phyloP scores from a whole-genome alignment of 2,113 vertebrate species.

The Aegotheles bennettii region DNA sequence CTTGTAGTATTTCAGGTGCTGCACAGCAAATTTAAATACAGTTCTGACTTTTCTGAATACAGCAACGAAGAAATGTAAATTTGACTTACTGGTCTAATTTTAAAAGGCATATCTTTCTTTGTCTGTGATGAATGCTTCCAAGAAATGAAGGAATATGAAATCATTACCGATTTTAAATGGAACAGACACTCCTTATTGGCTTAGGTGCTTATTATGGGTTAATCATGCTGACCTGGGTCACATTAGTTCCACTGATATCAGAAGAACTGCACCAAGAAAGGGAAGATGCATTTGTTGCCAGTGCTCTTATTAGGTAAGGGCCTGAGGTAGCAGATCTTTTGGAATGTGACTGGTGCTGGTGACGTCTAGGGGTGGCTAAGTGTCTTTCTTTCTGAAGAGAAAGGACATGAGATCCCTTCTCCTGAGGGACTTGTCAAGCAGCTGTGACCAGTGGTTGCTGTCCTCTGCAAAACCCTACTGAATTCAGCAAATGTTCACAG shows the following conservation, averaged over 20 bases:
- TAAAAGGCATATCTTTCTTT: not conserved
- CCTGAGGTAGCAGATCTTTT: not conserved
- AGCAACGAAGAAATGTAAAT: not conserved
- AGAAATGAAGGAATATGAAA: not conserved
- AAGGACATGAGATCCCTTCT: not conserved
- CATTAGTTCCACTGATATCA: not conserved
- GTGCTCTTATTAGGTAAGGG: not conserved
- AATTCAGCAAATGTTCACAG: not conserved
- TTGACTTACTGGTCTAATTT: not conserved
- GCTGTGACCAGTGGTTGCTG: not conserved
- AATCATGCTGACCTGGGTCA: not conserved
- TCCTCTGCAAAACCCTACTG: not conserved
- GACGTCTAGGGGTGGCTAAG: not conserved
- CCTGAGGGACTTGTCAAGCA: not conserved
- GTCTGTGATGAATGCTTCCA: not conserved
- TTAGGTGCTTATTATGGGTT: not conserved
- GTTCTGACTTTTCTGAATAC: not conserved
- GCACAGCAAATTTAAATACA: not conserved
- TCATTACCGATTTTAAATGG: not conserved
- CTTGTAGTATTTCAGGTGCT: not conserved
- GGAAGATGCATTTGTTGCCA: not conserved
- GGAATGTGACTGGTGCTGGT: not conserved
- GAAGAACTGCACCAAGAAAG: not conserved
- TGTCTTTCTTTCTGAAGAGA: not conserved
- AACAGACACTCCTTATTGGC: not conserved